These are phyloP conservation scores for Synodontis membranacea DNA, from an alignment of 2,113 vertebrate genomes.

Conservation along the genomic window DNA sequence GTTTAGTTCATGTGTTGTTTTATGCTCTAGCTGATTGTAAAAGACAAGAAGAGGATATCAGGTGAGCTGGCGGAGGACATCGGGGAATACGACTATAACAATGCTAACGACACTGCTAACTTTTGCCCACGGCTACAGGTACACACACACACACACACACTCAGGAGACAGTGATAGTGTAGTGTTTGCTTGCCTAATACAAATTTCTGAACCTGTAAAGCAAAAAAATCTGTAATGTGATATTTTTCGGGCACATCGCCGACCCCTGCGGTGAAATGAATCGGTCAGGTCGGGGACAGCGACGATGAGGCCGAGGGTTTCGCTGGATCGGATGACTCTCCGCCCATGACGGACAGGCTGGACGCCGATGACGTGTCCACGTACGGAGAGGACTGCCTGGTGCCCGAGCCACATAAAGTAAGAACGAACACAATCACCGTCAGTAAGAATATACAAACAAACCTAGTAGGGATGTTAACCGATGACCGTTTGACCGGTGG, in stretches of 20 bases:
- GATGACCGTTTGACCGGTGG: too few species aligned
- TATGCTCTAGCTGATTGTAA: constrained; percentile 70
- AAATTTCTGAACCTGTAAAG: not conserved
- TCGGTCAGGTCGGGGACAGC: constrained; percentile 76
- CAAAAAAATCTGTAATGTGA: not conserved
- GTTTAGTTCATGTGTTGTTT: not conserved
- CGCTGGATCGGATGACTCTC: constrained; percentile 56
- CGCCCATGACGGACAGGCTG: constrained; percentile 57
- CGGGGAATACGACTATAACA: constrained; percentile 88
- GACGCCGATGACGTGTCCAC: constrained; percentile 63
- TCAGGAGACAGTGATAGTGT: too few species aligned
- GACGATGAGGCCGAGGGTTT: constrained; percentile 77
- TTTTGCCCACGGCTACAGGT: constrained; percentile 90
- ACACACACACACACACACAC: not conserved
- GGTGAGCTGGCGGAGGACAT: constrained; percentile 78
- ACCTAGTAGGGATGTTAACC: too few species aligned
- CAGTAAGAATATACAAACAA: not conserved
- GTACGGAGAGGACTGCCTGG: constrained; percentile 79
- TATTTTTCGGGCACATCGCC: not conserved
- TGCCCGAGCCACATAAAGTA: constrained; percentile 88
- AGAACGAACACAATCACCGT: constrained; percentile 3
- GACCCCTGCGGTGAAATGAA: not conserved
- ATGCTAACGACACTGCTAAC: constrained; percentile 86
- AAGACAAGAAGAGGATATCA: constrained; percentile 35
- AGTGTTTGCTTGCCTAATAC: not conserved